Conservation (phyloP, 2,113 vertebrate species). For the Heptranchias perlo region DNA sequence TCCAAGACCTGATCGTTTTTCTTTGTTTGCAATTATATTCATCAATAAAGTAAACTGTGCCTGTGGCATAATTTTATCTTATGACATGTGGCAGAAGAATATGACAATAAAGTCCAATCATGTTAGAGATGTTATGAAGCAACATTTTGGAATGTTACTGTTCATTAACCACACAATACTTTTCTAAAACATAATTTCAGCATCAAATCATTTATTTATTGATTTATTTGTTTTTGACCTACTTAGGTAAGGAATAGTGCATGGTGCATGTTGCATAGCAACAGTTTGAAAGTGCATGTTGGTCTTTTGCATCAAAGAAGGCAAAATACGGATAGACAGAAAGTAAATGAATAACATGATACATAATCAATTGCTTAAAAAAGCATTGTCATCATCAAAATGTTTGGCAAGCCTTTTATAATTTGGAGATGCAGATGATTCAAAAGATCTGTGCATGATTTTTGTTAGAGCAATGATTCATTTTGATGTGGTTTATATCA, state of each 20-base stretch:
- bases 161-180: background rate
- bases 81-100: background rate
- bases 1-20: background rate
- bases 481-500: background rate
- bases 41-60: background rate
- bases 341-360: background rate
- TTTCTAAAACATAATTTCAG: background rate
- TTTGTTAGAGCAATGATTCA: constrained; percentile 1
- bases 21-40: background rate
- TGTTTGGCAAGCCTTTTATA: background rate
- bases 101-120: background rate
- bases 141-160: background rate
- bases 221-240: constrained; percentile 29
- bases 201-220: constrained; percentile 14
- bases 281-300: background rate
- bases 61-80: background rate
- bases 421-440: background rate
- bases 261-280: constrained; percentile 7
- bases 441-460: no score
- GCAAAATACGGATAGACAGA: background rate
- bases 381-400: background rate
- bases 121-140: background rate
- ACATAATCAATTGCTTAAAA: background rate
- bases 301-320: background rate
- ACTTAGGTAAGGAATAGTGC: background rate